Base-by-base conservation (phyloP, 2,888 invertebrate genomes). In the Enchytraeus crypticus region DNA sequence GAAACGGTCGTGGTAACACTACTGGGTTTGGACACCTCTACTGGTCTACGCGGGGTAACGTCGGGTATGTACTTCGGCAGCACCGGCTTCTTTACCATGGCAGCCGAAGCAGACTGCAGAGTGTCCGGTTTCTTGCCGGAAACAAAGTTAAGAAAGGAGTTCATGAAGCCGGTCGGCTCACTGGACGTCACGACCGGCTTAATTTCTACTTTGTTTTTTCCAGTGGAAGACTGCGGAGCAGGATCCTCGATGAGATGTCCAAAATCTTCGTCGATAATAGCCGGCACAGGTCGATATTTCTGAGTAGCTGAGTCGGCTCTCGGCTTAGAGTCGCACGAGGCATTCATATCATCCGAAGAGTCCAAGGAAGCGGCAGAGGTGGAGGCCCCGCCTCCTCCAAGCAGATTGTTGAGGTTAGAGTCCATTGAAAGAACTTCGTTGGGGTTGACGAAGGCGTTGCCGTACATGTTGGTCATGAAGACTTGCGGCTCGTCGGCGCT, bases 51-150 rank as follows among this genome's bases (percentile, higher is more conserved):
- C 27, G 34, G 47, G 26, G 60, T 55, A 54, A 38, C 23, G 29
- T 68, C 65, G 3, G 75, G 76, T 51, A 74, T 71, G 65, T 76
- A 76, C 60, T 76, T 76, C 51, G 76, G 75, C 63, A 75, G 62
- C 65, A 71, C 70, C 34, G 76, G 75, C 64, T 72, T 72, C 53
- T 69, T 49, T 45, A 73, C 70, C 45, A 71, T 69, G 62, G 72
- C 69, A 62, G 70, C 72, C 60, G 73, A 74, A 45, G 75, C 72
- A 62, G 74, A 74, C 4, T 74, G 74, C 51, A 77, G 64, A 5
- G 77, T 77, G 64, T 77, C 76, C 43, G 71, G 72, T 57, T 75
- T 76, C 57, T 75, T 72, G 18, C 77, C 77, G 67, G 73, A 72
- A 30, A 77, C 63, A 63, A 75, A 77, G 64, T 70, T 75, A 29